phyloP scores from a whole-genome alignment of 2,888 invertebrate genomes.

The Diloba caeruleocephala region DNA sequence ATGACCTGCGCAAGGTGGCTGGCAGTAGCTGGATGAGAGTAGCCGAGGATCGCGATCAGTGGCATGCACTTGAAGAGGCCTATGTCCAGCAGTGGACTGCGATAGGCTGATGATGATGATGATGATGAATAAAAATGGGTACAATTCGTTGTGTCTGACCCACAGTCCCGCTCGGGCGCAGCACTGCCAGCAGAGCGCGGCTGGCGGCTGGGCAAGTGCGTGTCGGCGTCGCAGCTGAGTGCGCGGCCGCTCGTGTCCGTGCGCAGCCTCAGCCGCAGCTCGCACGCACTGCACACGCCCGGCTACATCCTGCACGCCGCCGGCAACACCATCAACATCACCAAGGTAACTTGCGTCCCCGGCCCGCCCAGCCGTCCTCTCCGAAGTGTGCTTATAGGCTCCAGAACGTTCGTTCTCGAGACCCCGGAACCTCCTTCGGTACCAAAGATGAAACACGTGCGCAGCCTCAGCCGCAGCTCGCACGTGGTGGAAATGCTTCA shows the following conservation, averaged over 20 bases:
- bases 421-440: too few relatives aligned
- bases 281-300: conserved; percentile 55
- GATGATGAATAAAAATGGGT: too few relatives aligned
- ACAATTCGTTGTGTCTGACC: too few relatives aligned
- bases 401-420: too few relatives aligned
- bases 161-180: conserved; percentile 70
- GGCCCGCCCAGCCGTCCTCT: background rate
- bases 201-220: conserved; percentile 78
- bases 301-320: conserved; percentile 79
- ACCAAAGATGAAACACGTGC: too few relatives aligned
- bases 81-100: too few relatives aligned
- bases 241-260: conserved; percentile 45
- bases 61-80: too few relatives aligned
- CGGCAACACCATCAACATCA: conserved; percentile 76
- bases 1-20: too few relatives aligned
- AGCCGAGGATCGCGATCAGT: too few relatives aligned
- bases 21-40: too few relatives aligned
- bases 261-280: conserved; percentile 63
- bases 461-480: conserved; percentile 49
- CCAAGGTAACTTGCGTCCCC: conserved; percentile 65
- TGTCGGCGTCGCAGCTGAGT: conserved; percentile 80
- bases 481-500: conserved; percentile 46
- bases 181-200: conserved; percentile 40
- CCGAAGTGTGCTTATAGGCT: background rate
- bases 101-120: too few relatives aligned